phyloP scores from a whole-genome alignment of 1,140 invertebrate species.

The Contarinia nasturtii region DNA sequence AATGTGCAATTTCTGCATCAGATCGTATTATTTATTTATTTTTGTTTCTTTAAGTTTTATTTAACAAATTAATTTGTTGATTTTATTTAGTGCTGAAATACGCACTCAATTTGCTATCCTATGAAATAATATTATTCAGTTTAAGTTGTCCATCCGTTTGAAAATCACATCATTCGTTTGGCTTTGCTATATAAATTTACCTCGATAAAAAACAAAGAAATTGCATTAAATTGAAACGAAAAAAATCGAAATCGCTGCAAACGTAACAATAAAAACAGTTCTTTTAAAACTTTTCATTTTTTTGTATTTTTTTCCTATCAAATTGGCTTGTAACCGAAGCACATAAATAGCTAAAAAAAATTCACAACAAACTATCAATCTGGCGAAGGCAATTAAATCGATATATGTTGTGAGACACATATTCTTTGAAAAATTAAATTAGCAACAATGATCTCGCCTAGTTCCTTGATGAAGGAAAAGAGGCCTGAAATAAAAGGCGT shows the following conservation, averaged over 20 bases:
- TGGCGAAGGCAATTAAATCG: too few species aligned
- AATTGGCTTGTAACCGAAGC: too few species aligned
- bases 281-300: neutral
- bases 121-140: neutral
- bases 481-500: neutral
- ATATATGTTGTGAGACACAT: too few species aligned
- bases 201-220: constrained; percentile 4
- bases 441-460: too few species aligned
- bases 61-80: too few species aligned
- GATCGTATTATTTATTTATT: too few species aligned
- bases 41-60: too few species aligned
- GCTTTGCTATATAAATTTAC: neutral
- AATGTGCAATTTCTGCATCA: too few species aligned
- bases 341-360: too few species aligned
- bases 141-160: neutral
- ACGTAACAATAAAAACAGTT: neutral
- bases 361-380: too few species aligned
- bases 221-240: constrained; percentile 13
- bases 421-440: too few species aligned
- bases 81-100: constrained; percentile 7
- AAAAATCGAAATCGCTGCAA: constrained; percentile 5
- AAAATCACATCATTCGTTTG: neutral
- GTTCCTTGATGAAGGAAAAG: too few species aligned
- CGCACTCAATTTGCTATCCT: constrained; percentile 5
- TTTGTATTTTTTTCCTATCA: neutral